Evolutionary conservation across 2,113 vertebrate species (phyloP), one percentile per base, ranked within the genome.

Genomic region (Columbina picui): DNA sequence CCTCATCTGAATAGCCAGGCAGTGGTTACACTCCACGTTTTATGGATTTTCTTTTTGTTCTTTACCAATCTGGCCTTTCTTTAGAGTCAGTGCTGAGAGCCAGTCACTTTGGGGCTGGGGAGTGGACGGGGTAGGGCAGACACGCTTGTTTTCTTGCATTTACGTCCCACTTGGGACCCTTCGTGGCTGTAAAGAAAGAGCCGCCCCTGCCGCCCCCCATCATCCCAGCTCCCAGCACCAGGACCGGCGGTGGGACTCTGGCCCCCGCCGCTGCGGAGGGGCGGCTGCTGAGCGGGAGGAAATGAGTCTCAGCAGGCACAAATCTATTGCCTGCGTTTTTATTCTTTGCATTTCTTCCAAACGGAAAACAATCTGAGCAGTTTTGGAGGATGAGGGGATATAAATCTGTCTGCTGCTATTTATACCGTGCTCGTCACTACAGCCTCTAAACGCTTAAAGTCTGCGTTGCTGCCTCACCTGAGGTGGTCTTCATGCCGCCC

Each of bases 391-490:
- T 67, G 60, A 91, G 30, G 55, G 52, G 14, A 45, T 90, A 61
- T 90, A 93, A 94, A 95, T 95, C 93, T 94, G 60, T 85, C 89
- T 83, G 83, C 84, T 90, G 68, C 93, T 93, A 84, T 96, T 96
- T 97, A 87, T 95, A 91, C 27, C 0, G 0, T 10, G 21, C 59
- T 94, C 3, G 0, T 90, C 87, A 41, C 63, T 81, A 22, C 57
- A 21, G 74, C 15, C 38, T 87, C 91, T 82, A 83, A 97, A 68
- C 64, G 74, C 50, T n/a, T 65, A 3, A 92, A 76, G 55, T 76
- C 23, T 49, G 3, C 70, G 61, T 53, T 87, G 7, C 80, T 86
- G 26, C 68, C 71, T 88, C 56, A 74, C 45, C 70, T 78, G 77
- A 77, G 78, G 30, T 91, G 89, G 64, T 88, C 63, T 59, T 87